Percentiles rank a stretch among this genome's conserved stretches.
Evolutionary conservation across 1,140 invertebrate genomes (phyloP).

Genomic region (Gonatopus flavifemur): DNA sequence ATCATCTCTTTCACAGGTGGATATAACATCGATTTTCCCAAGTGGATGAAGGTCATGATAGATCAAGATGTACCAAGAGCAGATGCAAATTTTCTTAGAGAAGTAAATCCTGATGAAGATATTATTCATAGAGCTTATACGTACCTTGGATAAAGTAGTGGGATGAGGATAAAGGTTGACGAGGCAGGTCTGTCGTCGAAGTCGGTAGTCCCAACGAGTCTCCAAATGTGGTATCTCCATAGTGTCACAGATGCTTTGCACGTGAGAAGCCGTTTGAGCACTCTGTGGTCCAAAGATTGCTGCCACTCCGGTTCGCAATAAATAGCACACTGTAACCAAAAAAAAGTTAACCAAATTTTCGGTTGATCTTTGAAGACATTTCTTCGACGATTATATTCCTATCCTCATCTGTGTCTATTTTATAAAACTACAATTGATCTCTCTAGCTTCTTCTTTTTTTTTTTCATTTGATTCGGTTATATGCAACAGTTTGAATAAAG

Average conservation of each 20-base stretch:
- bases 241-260: conserved; percentile 94
- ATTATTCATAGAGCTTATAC: conserved; percentile 29
- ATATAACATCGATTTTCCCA: too few species aligned
- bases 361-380: too few species aligned
- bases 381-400: too few species aligned
- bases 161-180: conserved; percentile 95
- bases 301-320: conserved; percentile 83
- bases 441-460: too few species aligned
- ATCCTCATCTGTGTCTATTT: too few species aligned
- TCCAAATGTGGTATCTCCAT: conserved; percentile 95
- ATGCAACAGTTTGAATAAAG: too few species aligned
- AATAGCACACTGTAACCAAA: conserved; percentile 78
- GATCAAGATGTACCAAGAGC: too few species aligned
- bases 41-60: too few species aligned
- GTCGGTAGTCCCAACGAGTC: conserved; percentile 87
- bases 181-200: conserved; percentile 84
- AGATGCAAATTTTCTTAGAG: conserved; percentile 12
- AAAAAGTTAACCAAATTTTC: too few species aligned
- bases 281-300: conserved; percentile 94
- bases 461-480: too few species aligned
- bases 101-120: conserved; percentile 15
- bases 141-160: conserved; percentile 82
- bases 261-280: conserved; percentile 84
- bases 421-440: too few species aligned
- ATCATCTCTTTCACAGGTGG: too few species aligned